Base-by-base conservation (phyloP, 1,140 invertebrate species). In the Drosophila santomea region DNA sequence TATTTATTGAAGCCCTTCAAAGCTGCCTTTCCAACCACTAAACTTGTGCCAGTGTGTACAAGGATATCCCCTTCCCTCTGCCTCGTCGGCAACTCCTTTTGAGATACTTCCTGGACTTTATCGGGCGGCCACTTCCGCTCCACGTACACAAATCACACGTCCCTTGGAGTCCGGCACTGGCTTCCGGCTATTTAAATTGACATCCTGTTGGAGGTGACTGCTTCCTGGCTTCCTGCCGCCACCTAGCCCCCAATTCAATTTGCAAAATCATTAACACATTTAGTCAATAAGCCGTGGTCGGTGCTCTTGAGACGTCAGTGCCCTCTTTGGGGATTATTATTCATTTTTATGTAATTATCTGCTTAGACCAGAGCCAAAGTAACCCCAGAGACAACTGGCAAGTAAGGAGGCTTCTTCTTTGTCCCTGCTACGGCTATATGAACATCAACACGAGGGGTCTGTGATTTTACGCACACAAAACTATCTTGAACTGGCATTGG, bases 321-420 rank as follows among this genome's bases (percentile, higher is more conserved):
- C 20, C 57, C 62, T 77, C 82, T 72, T 78, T 61, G 67, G 61
- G 72, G 79, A 88, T 83, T 88, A 89, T 89, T 83, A 88, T 83
- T 89, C 79, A 80, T 83, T 88, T 88, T 88, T 89, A 88, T 89
- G 84, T 88, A 88, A 88, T 88, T 88, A 88, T 89, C 75, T 88
- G 57, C 79, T 80, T 83, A 83, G 67, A 44, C 63, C 56, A 79
- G 52, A 59, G 48, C 43, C 62, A 25, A 17, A 48, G 39, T n/a
- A 67, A 45, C 32, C 17, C 58, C 20, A 84, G 61, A 74, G 79
- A 55, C 44, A 54, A 20, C 54, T 39, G 47, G 59, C 41, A 63
- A 54, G 78, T 43, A 51, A 52, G 39, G 48, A 74, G 47, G 23
- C 39, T 47, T 2, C 3, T 36, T 50, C 15, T 38, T 68, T 56